Percentiles rank a stretch among this genome's conserved stretches.
phyloP scores from a whole-genome alignment of 2,797 vertebrate species.

The Morelia viridis region DNA sequence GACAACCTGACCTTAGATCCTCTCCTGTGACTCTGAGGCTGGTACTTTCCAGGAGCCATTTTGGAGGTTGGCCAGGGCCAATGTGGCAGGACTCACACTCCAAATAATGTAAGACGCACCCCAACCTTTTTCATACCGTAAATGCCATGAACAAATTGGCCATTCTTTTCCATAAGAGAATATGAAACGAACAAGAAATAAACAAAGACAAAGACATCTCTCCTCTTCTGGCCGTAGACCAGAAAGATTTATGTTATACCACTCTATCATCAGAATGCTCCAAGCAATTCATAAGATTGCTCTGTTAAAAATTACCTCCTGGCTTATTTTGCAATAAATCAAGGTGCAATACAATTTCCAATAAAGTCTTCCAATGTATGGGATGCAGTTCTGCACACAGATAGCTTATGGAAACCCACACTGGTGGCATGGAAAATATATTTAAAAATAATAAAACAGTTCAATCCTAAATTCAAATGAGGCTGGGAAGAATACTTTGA shows the following conservation, averaged over 20 bases:
- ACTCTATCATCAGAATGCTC: neutral
- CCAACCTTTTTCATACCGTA: neutral
- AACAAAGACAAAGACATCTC: neutral
- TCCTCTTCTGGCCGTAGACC: neutral
- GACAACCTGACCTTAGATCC: neutral
- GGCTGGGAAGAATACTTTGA: neutral
- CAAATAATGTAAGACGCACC: neutral
- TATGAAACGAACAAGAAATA: neutral
- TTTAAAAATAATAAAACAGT: neutral
- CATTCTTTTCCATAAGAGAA: neutral
- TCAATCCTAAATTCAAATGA: neutral
- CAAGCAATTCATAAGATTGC: neutral
- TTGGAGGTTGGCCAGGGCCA: neutral
- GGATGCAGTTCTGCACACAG: neutral
- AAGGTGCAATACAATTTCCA: neutral
- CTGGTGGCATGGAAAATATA: neutral
- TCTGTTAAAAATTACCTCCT: neutral
- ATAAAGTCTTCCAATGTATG: neutral
- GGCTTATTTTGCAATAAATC: neutral
- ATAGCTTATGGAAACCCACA: neutral
- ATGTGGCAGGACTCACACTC: neutral
- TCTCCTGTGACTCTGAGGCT: neutral
- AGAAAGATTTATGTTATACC: neutral
- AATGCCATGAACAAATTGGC: neutral
- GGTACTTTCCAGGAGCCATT: neutral